Base-by-base conservation (phyloP, 1,140 invertebrate genomes). In the Globodera rostochiensis region DNA sequence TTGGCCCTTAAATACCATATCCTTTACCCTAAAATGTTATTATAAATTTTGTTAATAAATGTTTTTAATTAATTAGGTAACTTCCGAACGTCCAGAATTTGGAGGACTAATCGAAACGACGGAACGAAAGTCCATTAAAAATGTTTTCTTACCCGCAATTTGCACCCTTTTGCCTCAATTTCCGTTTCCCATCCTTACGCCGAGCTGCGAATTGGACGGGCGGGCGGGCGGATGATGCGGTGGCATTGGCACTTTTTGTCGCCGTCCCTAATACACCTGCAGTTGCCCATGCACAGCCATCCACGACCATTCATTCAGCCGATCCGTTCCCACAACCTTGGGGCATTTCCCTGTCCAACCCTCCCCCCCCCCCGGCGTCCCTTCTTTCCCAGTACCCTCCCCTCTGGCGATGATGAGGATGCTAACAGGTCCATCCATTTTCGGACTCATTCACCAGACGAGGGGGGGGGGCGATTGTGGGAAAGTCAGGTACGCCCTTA, bases 181-280 rank as follows among this genome's bases (percentile, higher is more conserved):
- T 64, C 57, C 57, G 57, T 64, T 64, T 64, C 57, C 57, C 13
- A 64, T 64, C 15, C 19, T 64, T 19, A 3, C 57, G 57, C 11
- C 11, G 19, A 36, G 57, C 15, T 64, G 57, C 19, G 19, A 64
- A 64, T 64, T 64, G 11, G 11, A 19, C 13, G 57, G 19, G 13
- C 2, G 5, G 13, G 4, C 11, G 57, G 19, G 15, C 13, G 13
- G 57, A 64, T 64, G 50, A 53, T 9, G 50, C 0, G 50, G 50
- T 64, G 57, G 57, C 57, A 64, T 64, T 64, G 57, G 57, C 57
- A 64, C 57, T 64, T 64, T 64, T 64, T 64, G 57, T 19, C 57
- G 13, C 19, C 57, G 13, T 19, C 15, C 57, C 19, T 19, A 19
- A 64, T 64, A 13, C 57, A 64, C 57, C 57, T 64, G 57, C 57